A percentile compares a stretch with the other conserved stretches of the same genome.
These are phyloP conservation scores for Indicator indicator DNA, from an alignment of 2,113 vertebrate genomes.

Conservation along the genomic window DNA sequence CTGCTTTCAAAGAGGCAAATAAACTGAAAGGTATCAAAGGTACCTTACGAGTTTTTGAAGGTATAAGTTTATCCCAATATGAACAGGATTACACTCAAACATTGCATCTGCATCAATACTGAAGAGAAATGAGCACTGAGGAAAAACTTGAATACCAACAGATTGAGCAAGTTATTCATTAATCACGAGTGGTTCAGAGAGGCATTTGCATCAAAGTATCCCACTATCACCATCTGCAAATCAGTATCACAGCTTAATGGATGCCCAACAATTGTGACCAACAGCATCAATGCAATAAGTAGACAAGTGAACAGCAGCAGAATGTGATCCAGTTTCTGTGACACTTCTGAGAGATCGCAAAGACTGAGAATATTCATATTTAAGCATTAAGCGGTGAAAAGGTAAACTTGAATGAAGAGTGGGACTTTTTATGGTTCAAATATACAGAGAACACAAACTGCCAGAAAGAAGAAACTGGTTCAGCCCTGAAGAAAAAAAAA, in stretches of 20 bases:
- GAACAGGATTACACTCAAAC: background rate
- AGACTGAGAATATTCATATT: background rate
- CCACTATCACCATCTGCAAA: background rate
- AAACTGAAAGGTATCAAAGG: background rate
- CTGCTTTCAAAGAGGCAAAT: background rate
- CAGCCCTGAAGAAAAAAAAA: background rate
- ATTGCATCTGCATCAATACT: background rate
- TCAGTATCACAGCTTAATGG: background rate
- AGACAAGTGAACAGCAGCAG: background rate
- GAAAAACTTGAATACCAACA: background rate
- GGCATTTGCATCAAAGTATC: background rate
- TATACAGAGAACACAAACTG: background rate
- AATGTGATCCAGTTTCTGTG: background rate
- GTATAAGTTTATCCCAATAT: background rate
- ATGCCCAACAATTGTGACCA: background rate
- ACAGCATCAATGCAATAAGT: background rate
- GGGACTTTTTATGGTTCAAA: background rate
- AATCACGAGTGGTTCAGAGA: background rate
- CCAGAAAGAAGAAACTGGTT: background rate
- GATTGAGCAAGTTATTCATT: background rate
- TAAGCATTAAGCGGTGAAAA: background rate
- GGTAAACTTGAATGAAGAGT: background rate
- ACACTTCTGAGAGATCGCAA: background rate
- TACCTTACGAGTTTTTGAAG: background rate
- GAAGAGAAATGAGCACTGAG: background rate